Percentiles rank a stretch among this genome's conserved stretches.
Conservation (phyloP, 2,888 invertebrate genomes). For the Andrena fulva region DNA sequence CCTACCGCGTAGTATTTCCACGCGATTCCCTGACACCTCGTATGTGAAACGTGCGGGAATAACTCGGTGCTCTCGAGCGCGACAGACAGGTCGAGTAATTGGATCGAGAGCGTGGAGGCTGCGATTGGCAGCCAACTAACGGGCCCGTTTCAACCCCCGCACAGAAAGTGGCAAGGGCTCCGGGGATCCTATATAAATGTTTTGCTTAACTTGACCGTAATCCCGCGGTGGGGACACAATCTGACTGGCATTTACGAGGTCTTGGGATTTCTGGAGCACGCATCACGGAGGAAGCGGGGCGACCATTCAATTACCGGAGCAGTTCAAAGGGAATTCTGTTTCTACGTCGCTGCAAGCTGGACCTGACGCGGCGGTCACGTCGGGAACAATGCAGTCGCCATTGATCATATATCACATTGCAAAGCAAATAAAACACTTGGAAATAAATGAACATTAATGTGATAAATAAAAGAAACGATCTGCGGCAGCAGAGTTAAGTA, state of each 20-base stretch:
- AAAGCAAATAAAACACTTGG: too few species aligned
- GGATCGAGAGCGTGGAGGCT: conserved; percentile 58
- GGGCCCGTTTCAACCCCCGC: conserved; percentile 62
- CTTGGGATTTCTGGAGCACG: conserved; percentile 26
- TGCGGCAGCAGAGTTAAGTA: too few species aligned
- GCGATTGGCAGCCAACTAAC: conserved; percentile 64
- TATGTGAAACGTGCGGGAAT: conserved; percentile 23
- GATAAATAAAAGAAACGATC: too few species aligned
- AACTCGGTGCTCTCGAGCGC: conserved; percentile 41
- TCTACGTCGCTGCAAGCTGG: background rate
- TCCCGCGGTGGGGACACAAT: conserved; percentile 52
- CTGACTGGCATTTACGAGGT: conserved; percentile 59
- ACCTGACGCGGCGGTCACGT: background rate
- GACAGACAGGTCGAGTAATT: conserved; percentile 63
- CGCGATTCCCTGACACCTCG: conserved; percentile 12
- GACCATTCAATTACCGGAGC: background rate
- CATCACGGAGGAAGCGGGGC: background rate
- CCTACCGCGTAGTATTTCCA: background rate
- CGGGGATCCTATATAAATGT: conserved; percentile 49
- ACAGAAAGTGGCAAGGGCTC: conserved; percentile 59
- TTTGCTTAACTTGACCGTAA: conserved; percentile 65
- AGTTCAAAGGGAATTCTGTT: background rate
- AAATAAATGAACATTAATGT: too few species aligned
- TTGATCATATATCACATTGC: too few species aligned
- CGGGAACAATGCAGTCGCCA: too few species aligned